Evolutionary conservation across 2,113 vertebrate genomes (phyloP).

Genomic region (Brachionichthys hirsutus): DNA sequence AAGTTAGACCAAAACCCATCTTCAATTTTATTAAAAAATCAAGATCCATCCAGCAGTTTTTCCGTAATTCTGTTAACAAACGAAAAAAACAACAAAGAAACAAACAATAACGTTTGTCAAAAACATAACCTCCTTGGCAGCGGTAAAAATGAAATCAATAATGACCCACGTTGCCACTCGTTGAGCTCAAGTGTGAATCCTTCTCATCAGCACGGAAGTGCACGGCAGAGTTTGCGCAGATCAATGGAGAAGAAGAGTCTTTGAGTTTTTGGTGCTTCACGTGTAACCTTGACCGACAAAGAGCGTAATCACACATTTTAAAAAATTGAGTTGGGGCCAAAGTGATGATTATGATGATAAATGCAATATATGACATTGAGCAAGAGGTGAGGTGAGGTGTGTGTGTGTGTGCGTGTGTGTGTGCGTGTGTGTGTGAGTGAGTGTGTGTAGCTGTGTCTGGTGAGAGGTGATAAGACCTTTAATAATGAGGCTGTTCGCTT

Average conservation of each 20-base stretch:
- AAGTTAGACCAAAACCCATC: no score
- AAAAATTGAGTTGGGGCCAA: slow-evolving; percentile 29
- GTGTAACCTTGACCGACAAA: slow-evolving; percentile 33
- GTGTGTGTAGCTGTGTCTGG: slow-evolving; percentile 37
- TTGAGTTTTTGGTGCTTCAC: slow-evolving; percentile 1
- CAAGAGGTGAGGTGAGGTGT: slow-evolving; percentile 16
- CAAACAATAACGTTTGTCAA: no score
- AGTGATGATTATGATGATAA: slow-evolving; percentile 55
- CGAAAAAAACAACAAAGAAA: no score
- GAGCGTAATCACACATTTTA: slow-evolving; percentile 28
- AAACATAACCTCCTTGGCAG: no score
- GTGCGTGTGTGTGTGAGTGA: slow-evolving; percentile 1
- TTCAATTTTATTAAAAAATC: no score
- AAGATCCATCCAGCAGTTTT: no score
- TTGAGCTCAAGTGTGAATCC: background rate
- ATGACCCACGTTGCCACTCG: no score
- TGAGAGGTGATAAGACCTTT: slow-evolving; percentile 67
- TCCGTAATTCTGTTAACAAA: no score
- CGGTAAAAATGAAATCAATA: no score
- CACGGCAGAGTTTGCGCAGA: no score
- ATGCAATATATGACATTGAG: slow-evolving; percentile 48
- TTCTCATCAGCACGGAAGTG: background rate
- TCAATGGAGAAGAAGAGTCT: background rate
- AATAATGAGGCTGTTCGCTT: slow-evolving; percentile 64
- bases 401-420: slow-evolving; percentile 15